phyloP scores from a whole-genome alignment of 2,113 vertebrate species.

The Tachycineta bicolor region DNA sequence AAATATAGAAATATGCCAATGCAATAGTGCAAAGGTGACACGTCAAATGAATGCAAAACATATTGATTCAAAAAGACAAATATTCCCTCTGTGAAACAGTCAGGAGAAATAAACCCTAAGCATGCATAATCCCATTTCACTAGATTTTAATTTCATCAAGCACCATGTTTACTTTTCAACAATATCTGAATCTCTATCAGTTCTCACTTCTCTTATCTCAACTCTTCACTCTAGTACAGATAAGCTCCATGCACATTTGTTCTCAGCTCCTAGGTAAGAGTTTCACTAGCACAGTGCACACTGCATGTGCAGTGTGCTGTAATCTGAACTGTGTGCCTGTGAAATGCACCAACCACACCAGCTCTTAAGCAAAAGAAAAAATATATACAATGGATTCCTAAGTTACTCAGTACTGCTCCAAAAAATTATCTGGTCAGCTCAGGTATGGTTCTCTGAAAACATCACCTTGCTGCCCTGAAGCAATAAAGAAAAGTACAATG shows the following conservation, averaged over 20 bases:
- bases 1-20: not conserved
- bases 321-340: not conserved
- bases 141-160: not conserved
- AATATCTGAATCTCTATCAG: not conserved
- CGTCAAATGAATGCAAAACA: not conserved
- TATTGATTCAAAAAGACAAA: not conserved
- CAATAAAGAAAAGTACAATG: not conserved
- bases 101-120: not conserved
- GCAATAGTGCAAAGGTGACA: not conserved
- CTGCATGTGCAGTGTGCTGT: not conserved
- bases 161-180: not conserved
- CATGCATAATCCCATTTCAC: not conserved
- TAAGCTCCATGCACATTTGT: not conserved
- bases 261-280: not conserved
- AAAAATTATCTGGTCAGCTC: accelerated
- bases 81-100: not conserved
- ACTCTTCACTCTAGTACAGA: not conserved
- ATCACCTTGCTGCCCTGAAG: not conserved
- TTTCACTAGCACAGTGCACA: not conserved
- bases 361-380: conserved; percentile 6
- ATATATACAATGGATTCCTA: not conserved
- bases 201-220: not conserved
- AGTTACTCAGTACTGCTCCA: not conserved
- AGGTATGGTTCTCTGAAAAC: not conserved
- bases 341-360: not conserved